Evolutionary conservation across 30 jellyfish, hydroid and myxozoan species (phyloP), one percentile per base, ranked within the genome.

Genomic region (Rhopilema esculentum): DNA sequence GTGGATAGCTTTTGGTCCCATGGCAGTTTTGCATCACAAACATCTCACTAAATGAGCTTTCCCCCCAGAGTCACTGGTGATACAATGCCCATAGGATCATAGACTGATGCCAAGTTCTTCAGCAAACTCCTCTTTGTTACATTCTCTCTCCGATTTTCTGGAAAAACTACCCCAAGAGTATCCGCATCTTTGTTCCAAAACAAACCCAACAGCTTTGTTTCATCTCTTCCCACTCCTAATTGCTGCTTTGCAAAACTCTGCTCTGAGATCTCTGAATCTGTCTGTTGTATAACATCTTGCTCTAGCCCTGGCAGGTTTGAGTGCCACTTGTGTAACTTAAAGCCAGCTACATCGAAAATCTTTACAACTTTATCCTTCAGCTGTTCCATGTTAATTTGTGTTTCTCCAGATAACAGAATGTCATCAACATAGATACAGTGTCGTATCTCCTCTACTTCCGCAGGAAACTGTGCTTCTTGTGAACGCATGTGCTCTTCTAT

Each of bases 121-220:
- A 90, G 77, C 32, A 90, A 17, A 16, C 89, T 82, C 76, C 97
- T 84, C 83, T 90, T 83, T 65, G 87, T 90, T 27, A 27, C 77
- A 8, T 89, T 64, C 23, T 27, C 77, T 0, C 22, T n/a, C 12
- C 12, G 6, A 27, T 15, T 19, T 21, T 77, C 94, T 77, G 82
- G 93, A 1, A 76, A 26, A 15, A 4, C 51, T 9, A 84, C 69
- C 17, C 88, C 82, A 19, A 82, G 4, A 1, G 82, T 64, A 25
- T 89, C 97, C 1, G 22, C 57, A 0, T 49, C 50, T 64, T 89
- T 82, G 86, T 89, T 57, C 97, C 97, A 89, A 12, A 19, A 4
- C 69, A 70, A 22, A 20, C 93, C 97, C 16, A 76, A 40, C 28
- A 9, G 82, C 17, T 70, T 88, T 73, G 65, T 62, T 63, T 49